These are phyloP conservation scores for Phytoseiulus persimilis DNA, from an alignment of 2,888 invertebrate genomes.

Conservation along the genomic window DNA sequence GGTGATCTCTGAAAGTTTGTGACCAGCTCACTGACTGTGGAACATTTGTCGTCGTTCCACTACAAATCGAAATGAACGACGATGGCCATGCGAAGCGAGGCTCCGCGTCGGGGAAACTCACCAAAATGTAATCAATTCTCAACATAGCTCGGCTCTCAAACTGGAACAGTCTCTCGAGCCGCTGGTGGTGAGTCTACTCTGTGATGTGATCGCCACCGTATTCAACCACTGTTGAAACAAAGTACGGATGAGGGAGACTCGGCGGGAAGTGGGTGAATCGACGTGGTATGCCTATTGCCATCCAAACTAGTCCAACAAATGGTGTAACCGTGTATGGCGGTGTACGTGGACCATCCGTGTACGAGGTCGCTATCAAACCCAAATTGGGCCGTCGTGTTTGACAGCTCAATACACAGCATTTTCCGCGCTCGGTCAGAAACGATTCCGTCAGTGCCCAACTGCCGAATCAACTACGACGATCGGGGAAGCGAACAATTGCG, in stretches of 20 bases:
- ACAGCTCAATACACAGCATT: neutral
- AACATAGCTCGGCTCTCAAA: neutral
- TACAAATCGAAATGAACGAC: slow-evolving; percentile 5
- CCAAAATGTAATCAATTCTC: neutral
- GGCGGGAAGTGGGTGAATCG: neutral
- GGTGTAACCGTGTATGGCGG: neutral
- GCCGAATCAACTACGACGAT: neutral
- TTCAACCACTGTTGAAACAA: neutral
- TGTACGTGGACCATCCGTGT: neutral
- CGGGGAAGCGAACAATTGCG: neutral
- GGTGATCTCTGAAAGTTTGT: neutral
- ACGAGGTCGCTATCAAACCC: neutral
- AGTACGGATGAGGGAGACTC: neutral
- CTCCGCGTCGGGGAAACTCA: neutral
- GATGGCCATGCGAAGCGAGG: neutral
- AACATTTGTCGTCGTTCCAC: neutral
- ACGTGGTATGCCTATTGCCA: neutral
- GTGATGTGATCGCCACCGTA: neutral
- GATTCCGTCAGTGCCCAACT: neutral
- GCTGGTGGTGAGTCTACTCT: no score
- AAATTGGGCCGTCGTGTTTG: neutral
- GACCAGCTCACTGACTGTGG: neutral
- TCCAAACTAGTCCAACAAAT: neutral
- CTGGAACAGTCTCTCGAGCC: neutral
- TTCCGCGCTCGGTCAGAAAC: neutral